Evolutionary conservation across 37 sponge, comb jelly and placozoan species (phyloP).

Genomic region (Aphrocallistes beatrix): DNA sequence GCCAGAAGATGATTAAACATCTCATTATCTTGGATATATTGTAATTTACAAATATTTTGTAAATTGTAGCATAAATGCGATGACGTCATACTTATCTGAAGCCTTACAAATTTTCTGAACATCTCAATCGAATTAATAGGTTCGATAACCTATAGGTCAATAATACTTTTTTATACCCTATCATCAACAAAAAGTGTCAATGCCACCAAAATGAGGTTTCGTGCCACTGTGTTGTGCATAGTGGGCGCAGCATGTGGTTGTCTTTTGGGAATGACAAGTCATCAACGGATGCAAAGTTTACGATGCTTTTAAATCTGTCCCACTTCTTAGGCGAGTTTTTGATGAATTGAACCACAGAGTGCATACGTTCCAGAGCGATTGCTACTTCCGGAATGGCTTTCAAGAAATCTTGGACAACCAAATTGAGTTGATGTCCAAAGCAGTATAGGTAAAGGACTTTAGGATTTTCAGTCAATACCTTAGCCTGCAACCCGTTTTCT

Average conservation of each 20-base stretch:
- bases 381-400: conserved; percentile 17
- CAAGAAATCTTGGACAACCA: conserved; percentile 8
- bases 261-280: conserved; percentile 19
- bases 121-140: too few relatives aligned
- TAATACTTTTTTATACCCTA: too few relatives aligned
- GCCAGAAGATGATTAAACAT: too few relatives aligned
- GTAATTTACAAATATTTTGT: too few relatives aligned
- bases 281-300: conserved; percentile 7
- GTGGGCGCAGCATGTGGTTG: conserved; percentile 10
- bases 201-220: too few relatives aligned
- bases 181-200: too few relatives aligned
- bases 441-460: not conserved
- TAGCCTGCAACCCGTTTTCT: conserved; percentile 15
- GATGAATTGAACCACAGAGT: conserved; percentile 17
- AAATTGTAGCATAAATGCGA: too few relatives aligned
- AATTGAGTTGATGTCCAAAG: conserved; percentile 18
- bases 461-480: conserved; percentile 19
- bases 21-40: too few relatives aligned
- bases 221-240: not conserved
- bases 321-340: conserved; percentile 9
- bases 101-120: too few relatives aligned
- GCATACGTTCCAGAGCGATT: conserved; percentile 15
- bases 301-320: conserved; percentile 12
- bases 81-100: too few relatives aligned
- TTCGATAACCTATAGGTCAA: too few relatives aligned